phyloP scores from a whole-genome alignment of 2,113 vertebrate genomes.

The Nibea coibor region DNA sequence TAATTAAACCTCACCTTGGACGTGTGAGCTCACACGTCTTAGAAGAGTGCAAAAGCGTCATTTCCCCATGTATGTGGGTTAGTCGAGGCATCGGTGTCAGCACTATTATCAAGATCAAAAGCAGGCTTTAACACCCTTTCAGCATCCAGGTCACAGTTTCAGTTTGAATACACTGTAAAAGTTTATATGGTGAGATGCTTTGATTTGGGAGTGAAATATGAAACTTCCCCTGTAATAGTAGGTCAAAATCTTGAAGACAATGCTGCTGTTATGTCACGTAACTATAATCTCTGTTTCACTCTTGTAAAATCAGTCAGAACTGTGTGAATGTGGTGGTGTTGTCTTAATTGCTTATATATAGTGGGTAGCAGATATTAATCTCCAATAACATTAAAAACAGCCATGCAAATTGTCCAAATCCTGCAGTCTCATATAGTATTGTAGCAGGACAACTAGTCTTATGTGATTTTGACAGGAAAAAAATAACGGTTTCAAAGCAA shows the following conservation, averaged over 20 bases:
- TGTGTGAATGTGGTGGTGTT: neutral
- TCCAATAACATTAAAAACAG: neutral
- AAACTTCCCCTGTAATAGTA: neutral
- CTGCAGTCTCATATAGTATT: neutral
- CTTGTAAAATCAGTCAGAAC: neutral
- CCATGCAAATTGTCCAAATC: neutral
- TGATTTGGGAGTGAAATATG: constrained; percentile 3
- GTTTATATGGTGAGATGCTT: constrained; percentile 30
- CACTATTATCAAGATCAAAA: constrained; percentile 65
- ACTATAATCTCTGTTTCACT: neutral
- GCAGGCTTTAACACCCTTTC: neutral
- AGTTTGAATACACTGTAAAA: constrained; percentile 49
- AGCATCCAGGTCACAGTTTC: constrained; percentile 49
- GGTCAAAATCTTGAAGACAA: neutral
- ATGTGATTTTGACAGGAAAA: no score
- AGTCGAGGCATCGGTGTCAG: constrained; percentile 6
- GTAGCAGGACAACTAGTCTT: no score
- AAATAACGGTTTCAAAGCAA: neutral
- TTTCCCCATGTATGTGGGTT: constrained; percentile 51
- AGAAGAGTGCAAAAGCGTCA: constrained; percentile 16
- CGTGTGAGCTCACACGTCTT: constrained; percentile 36
- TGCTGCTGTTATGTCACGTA: neutral
- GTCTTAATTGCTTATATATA: neutral
- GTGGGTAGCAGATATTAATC: neutral
- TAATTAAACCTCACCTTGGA: neutral